These are phyloP conservation scores for Melanophora roralis DNA, from an alignment of 2,888 invertebrate genomes.

Conservation along the genomic window DNA sequence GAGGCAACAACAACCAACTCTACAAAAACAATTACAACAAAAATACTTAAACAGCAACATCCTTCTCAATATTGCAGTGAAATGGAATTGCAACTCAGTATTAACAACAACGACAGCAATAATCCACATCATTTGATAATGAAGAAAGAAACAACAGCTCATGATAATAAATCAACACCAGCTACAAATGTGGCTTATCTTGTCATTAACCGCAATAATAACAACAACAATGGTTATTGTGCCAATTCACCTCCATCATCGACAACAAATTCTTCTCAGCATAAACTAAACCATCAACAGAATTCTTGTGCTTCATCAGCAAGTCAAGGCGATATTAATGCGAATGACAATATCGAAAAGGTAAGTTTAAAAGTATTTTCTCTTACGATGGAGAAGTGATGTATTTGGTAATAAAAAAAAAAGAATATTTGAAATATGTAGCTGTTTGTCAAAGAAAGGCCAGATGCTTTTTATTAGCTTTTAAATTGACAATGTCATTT, in stretches of 20 bases:
- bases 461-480: background rate
- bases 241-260: slow-evolving; percentile 52
- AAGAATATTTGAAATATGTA: slow-evolving; percentile 24
- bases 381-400: background rate
- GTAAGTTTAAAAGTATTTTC: slow-evolving; percentile 63
- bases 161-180: slow-evolving; percentile 58
- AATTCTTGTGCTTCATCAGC: slow-evolving; percentile 30
- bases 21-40: slow-evolving; percentile 69
- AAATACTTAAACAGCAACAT: slow-evolving; percentile 66
- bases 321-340: slow-evolving; percentile 58
- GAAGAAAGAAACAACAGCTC: slow-evolving; percentile 63
- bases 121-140: slow-evolving; percentile 63
- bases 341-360: slow-evolving; percentile 68
- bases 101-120: slow-evolving; percentile 65
- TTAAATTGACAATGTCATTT: background rate
- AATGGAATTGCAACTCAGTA: slow-evolving; percentile 72
- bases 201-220: slow-evolving; percentile 51
- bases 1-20: slow-evolving; percentile 68
- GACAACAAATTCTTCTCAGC: slow-evolving; percentile 28
- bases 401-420: background rate
- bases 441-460: background rate
- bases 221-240: slow-evolving; percentile 63
- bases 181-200: slow-evolving; percentile 58
- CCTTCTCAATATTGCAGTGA: slow-evolving; percentile 69
- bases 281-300: slow-evolving; percentile 22